Conservation (phyloP, 2,888 invertebrate genomes). For the Eristalis pertinax region DNA sequence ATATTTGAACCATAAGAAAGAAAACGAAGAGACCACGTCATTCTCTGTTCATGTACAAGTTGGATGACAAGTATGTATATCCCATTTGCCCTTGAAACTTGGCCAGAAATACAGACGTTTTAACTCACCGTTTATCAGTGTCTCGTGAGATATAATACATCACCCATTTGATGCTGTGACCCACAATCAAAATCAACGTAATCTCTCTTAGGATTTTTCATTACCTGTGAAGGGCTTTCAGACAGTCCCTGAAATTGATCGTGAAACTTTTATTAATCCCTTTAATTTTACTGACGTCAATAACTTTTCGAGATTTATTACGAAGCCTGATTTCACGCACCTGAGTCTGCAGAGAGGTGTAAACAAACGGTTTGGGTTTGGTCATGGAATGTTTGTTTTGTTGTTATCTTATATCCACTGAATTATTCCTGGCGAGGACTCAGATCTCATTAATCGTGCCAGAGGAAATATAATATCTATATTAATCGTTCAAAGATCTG, state of each 20-base stretch:
- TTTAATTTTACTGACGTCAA: not conserved
- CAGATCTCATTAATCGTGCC: not conserved
- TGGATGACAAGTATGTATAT: no score
- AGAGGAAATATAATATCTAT: no score
- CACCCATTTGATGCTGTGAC: not conserved
- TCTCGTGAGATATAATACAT: not conserved
- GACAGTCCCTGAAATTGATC: not conserved
- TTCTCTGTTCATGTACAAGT: no score
- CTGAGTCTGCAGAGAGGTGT: not conserved
- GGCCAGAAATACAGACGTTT: no score
- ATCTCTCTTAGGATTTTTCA: not conserved
- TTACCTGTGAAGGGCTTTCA: not conserved
- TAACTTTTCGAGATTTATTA: not conserved
- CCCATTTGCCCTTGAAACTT: not conserved
- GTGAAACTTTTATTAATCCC: conserved; percentile 1
- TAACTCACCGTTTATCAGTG: not conserved
- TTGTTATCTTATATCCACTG: not conserved
- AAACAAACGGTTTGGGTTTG: not conserved
- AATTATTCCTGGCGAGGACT: not conserved
- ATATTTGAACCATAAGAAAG: not conserved
- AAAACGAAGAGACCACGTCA: no score
- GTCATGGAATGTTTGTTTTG: not conserved
- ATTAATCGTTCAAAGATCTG: no score
- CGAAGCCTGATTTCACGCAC: not conserved
- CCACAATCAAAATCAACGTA: not conserved